phyloP scores from a whole-genome alignment of 2,113 vertebrate genomes.

The Sturnira hondurensis region DNA sequence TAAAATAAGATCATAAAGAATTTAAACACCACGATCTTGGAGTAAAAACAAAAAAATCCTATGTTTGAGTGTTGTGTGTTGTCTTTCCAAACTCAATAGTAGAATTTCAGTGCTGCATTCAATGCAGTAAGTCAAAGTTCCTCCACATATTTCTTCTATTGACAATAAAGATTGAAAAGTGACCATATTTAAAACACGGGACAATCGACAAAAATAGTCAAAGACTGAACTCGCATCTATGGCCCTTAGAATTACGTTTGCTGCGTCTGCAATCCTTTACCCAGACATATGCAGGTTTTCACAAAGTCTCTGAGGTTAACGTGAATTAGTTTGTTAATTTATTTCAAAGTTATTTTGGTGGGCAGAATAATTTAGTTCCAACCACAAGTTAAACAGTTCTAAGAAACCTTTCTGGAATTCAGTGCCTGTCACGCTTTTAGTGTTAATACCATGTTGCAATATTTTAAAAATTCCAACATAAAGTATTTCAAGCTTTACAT shows the following conservation, averaged over 20 bases:
- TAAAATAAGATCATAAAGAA: slow-evolving; percentile 11
- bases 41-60: neutral
- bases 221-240: slow-evolving; percentile 23
- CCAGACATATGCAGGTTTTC: slow-evolving; percentile 29
- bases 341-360: slow-evolving; percentile 78
- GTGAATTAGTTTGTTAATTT: slow-evolving; percentile 78
- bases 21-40: neutral
- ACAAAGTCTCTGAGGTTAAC: slow-evolving; percentile 61
- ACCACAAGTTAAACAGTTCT: slow-evolving; percentile 73
- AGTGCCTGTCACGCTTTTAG: slow-evolving; percentile 44
- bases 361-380: slow-evolving; percentile 74
- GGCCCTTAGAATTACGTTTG: slow-evolving; percentile 19
- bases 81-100: slow-evolving; percentile 22
- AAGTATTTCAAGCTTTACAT: slow-evolving; percentile 69
- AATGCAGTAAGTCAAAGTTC: neutral
- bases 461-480: slow-evolving; percentile 73
- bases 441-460: slow-evolving; percentile 56
- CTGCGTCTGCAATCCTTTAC: slow-evolving; percentile 26
- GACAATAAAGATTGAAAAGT: slow-evolving; percentile 15
- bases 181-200: neutral
- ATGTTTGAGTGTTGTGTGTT: neutral
- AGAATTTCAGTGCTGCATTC: neutral
- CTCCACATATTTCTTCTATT: neutral
- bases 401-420: slow-evolving; percentile 64
- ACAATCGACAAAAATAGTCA: neutral